Conservation (phyloP, 1,140 invertebrate genomes). For the Sycophaga agraensis region DNA sequence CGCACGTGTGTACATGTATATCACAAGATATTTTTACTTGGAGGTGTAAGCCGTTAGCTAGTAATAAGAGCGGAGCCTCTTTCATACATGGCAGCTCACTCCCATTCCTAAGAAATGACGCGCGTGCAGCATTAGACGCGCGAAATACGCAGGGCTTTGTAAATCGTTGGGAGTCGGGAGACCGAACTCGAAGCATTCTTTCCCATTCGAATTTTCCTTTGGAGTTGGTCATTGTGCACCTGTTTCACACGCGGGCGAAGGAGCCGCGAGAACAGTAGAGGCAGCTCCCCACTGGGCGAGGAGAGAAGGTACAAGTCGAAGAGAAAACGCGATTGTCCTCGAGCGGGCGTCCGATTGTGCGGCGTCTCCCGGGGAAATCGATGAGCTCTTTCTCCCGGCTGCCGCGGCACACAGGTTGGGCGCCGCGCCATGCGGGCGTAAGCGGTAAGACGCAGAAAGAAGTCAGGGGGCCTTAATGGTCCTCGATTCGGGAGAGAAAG, state of each 20-base stretch:
- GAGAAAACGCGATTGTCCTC: neutral
- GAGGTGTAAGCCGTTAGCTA: neutral
- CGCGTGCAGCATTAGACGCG: too few relatives aligned
- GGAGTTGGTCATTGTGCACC: conserved; percentile 1
- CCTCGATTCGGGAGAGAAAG: conserved; percentile 26
- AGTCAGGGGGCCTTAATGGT: conserved; percentile 41
- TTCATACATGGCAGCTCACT: neutral
- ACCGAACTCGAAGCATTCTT: neutral
- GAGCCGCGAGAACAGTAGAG: neutral
- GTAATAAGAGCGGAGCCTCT: neutral
- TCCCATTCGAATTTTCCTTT: neutral
- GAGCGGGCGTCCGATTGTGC: neutral
- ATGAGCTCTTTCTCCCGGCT: neutral
- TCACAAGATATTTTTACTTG: conserved; percentile 23
- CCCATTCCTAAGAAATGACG: conserved; percentile 1
- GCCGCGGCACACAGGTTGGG: too few relatives aligned
- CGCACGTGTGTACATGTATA: too few relatives aligned
- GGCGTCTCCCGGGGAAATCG: neutral
- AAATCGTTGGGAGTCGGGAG: too few relatives aligned
- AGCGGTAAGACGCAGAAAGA: conserved; percentile 43
- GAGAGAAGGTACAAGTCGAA: conserved; percentile 3
- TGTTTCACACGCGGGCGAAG: neutral
- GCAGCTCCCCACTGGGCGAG: neutral
- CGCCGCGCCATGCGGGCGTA: neutral
- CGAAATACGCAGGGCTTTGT: too few relatives aligned